Percentiles rank a stretch among this genome's conserved stretches.
These are phyloP conservation scores for Rhombomys opimus DNA, from an alignment of 2,113 vertebrate species.

Conservation along the genomic window DNA sequence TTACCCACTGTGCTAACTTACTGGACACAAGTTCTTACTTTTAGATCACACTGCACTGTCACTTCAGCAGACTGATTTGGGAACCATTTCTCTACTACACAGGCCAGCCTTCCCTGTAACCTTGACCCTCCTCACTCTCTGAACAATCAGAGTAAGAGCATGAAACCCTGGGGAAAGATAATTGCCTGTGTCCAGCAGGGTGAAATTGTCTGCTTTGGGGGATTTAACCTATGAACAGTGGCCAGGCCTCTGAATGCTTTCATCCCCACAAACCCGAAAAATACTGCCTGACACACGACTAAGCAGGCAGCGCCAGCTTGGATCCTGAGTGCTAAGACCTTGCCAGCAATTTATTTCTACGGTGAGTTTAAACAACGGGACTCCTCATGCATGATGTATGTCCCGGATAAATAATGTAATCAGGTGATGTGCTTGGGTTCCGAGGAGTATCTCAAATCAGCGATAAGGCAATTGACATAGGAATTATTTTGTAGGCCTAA, in stretches of 20 bases:
- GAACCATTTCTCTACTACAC: background rate
- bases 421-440: background rate
- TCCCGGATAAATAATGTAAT: conserved; percentile 35
- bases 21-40: background rate
- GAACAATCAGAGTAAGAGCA: background rate
- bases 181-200: background rate
- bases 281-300: background rate
- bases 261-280: conserved; percentile 5
- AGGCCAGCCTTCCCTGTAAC: background rate
- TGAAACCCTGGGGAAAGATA: background rate
- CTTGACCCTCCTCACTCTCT: background rate
- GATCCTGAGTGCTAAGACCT: conserved; percentile 23
- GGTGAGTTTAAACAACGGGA: conserved; percentile 41
- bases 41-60: background rate
- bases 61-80: too few relatives aligned
- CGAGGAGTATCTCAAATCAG: conserved; percentile 7
- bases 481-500: conserved; percentile 50
- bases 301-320: background rate
- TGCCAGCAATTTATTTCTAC: conserved; percentile 43
- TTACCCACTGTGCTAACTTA: background rate
- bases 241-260: background rate
- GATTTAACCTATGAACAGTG: background rate
- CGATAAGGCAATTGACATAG: background rate
- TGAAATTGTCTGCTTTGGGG: background rate
- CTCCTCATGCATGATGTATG: background rate